Percentiles rank a stretch among this genome's conserved stretches.
Evolutionary conservation across 2,888 invertebrate species (phyloP).

Genomic region (Timema podura): DNA sequence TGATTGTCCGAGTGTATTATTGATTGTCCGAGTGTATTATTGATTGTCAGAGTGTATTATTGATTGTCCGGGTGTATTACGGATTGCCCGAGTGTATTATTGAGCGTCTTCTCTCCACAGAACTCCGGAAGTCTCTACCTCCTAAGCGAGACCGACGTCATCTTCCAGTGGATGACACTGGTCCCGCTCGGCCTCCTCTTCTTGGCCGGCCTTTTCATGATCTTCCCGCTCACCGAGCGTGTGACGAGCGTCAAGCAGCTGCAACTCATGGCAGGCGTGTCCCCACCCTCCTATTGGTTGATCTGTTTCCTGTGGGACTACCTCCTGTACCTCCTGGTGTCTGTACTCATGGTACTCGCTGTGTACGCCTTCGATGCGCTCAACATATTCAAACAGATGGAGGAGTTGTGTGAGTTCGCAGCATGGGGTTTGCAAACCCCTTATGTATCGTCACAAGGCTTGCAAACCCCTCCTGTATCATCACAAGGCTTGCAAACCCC

Average conservation of each 20-base stretch:
- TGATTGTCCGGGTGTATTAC: too few species aligned
- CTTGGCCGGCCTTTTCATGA: slow-evolving; percentile 51
- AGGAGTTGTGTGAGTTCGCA: slow-evolving; percentile 23
- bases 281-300: slow-evolving; percentile 59
- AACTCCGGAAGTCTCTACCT: too few species aligned
- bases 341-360: slow-evolving; percentile 38
- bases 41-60: too few species aligned
- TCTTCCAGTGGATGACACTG: slow-evolving; percentile 41
- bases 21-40: too few species aligned
- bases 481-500: too few species aligned
- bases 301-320: slow-evolving; percentile 57
- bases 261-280: slow-evolving; percentile 63
- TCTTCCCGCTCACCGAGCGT: slow-evolving; percentile 61
- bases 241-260: slow-evolving; percentile 59
- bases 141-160: background rate
- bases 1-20: too few species aligned
- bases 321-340: slow-evolving; percentile 35
- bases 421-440: too few species aligned
- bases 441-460: too few species aligned
- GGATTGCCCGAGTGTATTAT: too few species aligned
- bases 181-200: slow-evolving; percentile 45
- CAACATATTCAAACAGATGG: slow-evolving; percentile 14
- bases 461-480: too few species aligned
- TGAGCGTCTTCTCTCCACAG: too few species aligned
- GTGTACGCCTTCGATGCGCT: slow-evolving; percentile 32